phyloP scores from a whole-genome alignment of 2,113 vertebrate species.

The Myotis lucifugus region DNA sequence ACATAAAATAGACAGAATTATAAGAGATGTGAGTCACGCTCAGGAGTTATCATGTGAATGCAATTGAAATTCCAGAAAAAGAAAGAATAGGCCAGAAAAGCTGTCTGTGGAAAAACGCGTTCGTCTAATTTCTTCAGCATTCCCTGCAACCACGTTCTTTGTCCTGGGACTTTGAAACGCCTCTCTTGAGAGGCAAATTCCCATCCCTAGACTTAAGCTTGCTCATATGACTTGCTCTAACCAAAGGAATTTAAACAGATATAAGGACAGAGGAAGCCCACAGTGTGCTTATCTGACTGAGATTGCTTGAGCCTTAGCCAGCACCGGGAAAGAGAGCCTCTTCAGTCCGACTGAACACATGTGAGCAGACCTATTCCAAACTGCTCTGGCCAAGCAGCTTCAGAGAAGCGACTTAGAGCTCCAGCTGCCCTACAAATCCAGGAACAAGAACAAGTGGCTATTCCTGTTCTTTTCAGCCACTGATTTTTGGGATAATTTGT shows the following conservation, averaged over 20 bases:
- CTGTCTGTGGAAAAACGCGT: neutral
- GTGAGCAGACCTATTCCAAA: neutral
- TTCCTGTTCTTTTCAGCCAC: neutral
- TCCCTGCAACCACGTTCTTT: neutral
- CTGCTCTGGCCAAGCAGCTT: too few species aligned
- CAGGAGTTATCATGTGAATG: neutral
- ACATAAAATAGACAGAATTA: neutral
- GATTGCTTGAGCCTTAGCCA: neutral
- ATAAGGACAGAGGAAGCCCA: neutral
- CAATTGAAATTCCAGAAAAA: neutral
- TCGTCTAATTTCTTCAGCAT: neutral
- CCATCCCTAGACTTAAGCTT: neutral
- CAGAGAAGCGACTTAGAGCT: neutral
- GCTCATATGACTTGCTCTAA: neutral
- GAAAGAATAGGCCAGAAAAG: neutral
- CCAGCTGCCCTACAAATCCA: neutral
- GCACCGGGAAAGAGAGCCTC: neutral
- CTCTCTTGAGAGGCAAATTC: neutral
- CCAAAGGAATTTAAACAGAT: neutral
- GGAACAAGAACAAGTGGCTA: neutral
- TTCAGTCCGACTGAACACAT: neutral
- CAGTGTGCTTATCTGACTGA: neutral
- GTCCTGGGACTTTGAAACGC: neutral
- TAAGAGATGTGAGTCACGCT: neutral
- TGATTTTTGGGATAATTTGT: neutral